Conservation (phyloP, 2,888 invertebrate species). For the Drosophila bunnanda region DNA sequence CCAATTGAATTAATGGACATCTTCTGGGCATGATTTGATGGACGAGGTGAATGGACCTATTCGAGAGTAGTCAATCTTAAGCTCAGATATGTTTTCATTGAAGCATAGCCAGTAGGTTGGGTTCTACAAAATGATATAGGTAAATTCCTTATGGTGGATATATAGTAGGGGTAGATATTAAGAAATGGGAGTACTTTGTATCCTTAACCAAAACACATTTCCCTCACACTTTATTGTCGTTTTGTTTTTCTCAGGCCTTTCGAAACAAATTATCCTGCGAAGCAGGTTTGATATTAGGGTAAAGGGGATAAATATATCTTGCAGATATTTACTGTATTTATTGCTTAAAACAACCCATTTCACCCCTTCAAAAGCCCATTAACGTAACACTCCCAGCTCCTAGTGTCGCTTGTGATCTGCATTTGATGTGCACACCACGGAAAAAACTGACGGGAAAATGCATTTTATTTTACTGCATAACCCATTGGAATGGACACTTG, state of each 20-base stretch:
- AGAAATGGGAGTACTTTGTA: conserved; percentile 11
- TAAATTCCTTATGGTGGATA: conserved; percentile 3
- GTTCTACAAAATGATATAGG: conserved; percentile 32
- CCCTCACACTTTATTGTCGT: conserved; percentile 36
- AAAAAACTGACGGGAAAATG: conserved; percentile 4
- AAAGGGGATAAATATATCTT: not conserved
- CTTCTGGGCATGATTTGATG: conserved; percentile 15
- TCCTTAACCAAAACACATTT: conserved; percentile 21
- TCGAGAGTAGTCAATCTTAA: conserved; percentile 40
- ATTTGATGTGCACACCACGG: conserved; percentile 17
- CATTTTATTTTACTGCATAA: conserved; percentile 29
- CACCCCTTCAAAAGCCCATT: conserved; percentile 26
- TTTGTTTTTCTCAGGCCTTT: conserved; percentile 18
- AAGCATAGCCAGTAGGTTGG: conserved; percentile 25
- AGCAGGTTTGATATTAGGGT: conserved; percentile 1
- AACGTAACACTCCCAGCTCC: conserved; percentile 1
- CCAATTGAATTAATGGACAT: conserved; percentile 24
- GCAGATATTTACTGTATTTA: too few relatives aligned
- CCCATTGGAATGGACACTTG: conserved; percentile 28
- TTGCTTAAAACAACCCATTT: not conserved
- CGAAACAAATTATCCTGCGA: conserved; percentile 15
- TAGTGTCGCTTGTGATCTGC: conserved; percentile 30
- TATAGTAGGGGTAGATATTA: conserved; percentile 1
- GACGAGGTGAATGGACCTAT: conserved; percentile 16
- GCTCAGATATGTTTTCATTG: conserved; percentile 43